A percentile compares a stretch with the other conserved stretches of the same genome.
Evolutionary conservation across 2,113 vertebrate genomes (phyloP).

Genomic region (Muntiacus muntjak): DNA sequence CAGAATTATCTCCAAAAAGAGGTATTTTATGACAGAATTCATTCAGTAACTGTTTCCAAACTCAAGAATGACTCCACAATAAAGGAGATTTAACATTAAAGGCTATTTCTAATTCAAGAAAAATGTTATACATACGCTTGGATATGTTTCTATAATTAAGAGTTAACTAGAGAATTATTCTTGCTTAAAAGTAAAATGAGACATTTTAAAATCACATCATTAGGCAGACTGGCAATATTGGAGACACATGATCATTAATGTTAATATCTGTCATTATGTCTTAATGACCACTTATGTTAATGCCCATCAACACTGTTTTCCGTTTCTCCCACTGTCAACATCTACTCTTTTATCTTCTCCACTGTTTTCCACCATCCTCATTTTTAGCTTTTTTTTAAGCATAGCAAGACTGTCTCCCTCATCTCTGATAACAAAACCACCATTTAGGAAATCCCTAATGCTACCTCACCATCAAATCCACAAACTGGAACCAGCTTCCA

Average conservation of each 20-base stretch:
- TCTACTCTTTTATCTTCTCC: not conserved
- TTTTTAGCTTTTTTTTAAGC: not conserved
- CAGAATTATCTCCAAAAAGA: not conserved
- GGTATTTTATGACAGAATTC: not conserved
- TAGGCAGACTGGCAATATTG: not conserved
- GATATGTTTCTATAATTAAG: not conserved
- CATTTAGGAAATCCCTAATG: not conserved
- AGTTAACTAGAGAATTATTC: not conserved
- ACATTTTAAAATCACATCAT: not conserved
- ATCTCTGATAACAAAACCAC: not conserved
- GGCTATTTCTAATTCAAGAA: not conserved
- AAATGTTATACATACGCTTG: not conserved
- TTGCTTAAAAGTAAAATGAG: conserved; percentile 22
- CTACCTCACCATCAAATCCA: not conserved
- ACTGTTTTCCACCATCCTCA: not conserved
- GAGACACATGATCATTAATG: not conserved
- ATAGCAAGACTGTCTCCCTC: not conserved
- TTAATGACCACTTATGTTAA: not conserved
- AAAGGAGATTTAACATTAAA: not conserved
- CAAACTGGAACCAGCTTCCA: not conserved
- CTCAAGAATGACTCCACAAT: not conserved
- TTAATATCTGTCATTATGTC: not conserved
- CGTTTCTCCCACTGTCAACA: not conserved
- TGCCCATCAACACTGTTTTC: not conserved
- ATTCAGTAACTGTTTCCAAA: not conserved